Evolutionary conservation across 2,797 vertebrate species (phyloP).

Genomic region (Benthosema pterotum): DNA sequence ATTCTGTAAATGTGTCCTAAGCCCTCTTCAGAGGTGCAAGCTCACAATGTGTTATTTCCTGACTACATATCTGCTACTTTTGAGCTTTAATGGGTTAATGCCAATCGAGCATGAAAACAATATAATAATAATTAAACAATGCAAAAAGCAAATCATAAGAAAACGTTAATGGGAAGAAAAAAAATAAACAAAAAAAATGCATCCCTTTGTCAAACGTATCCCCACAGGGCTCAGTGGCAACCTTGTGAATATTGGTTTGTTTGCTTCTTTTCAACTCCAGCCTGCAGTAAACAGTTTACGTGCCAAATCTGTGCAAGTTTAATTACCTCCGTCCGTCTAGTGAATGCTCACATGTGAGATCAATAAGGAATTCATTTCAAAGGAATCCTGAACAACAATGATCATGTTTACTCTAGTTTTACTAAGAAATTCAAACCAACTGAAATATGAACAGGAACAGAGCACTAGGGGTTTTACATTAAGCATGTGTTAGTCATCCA

Average conservation of each 20-base stretch:
- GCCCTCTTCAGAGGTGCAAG: too few species aligned
- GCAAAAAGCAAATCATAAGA: too few species aligned
- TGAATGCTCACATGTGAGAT: constrained; percentile 39
- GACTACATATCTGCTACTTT: too few species aligned
- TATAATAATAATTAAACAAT: too few species aligned
- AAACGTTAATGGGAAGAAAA: constrained; percentile 20
- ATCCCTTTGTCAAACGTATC: constrained; percentile 7
- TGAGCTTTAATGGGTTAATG: too few species aligned
- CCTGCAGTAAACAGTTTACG: constrained; percentile 27
- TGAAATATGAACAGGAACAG: constrained; percentile 38
- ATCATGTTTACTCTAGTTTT: constrained; percentile 34
- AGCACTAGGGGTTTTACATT: too few species aligned
- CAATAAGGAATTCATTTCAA: constrained; percentile 41
- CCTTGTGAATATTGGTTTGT: constrained; percentile 25
- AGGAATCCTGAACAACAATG: constrained; percentile 45
- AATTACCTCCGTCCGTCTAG: constrained; percentile 53
- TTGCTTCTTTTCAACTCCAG: constrained; percentile 9
- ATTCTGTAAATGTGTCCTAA: too few species aligned
- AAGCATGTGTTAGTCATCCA: too few species aligned
- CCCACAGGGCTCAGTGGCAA: too few species aligned
- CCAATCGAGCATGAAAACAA: too few species aligned
- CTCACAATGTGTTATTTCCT: too few species aligned
- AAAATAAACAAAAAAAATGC: constrained; percentile 4
- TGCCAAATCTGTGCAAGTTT: constrained; percentile 24
- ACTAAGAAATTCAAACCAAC: constrained; percentile 26